Percentiles rank a stretch among this genome's conserved stretches.
phyloP scores from a whole-genome alignment of 2,113 vertebrate species.

The Cephalopterus ornatus region DNA sequence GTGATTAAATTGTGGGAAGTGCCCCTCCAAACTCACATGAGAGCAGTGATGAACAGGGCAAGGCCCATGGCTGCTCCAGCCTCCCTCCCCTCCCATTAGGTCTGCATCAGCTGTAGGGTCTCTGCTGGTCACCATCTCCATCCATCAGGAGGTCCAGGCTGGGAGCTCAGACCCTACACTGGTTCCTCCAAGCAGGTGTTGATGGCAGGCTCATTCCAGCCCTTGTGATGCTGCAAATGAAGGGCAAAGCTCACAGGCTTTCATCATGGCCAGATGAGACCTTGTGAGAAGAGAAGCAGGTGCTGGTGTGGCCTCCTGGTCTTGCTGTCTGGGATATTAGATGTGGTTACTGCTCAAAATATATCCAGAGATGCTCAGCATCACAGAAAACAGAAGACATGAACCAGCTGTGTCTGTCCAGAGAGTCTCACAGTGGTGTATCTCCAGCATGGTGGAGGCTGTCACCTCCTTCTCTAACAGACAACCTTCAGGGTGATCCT shows the following conservation, averaged over 20 bases:
- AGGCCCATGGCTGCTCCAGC: not conserved
- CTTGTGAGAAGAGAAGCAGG: not conserved
- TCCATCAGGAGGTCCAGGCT: not conserved
- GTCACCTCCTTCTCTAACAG: not conserved
- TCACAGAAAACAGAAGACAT: not conserved
- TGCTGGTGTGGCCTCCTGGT: not conserved
- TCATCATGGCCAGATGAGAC: not conserved
- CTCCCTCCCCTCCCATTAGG: not conserved
- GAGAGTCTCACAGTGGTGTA: rapidly evolving
- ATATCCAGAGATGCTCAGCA: not conserved
- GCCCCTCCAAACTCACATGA: not conserved
- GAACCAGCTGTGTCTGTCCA: not conserved
- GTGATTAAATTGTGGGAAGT: not conserved
- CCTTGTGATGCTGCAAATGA: rapidly evolving
- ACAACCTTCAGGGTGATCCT: not conserved
- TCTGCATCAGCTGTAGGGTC: not conserved
- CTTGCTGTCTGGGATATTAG: rapidly evolving
- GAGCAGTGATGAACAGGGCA: not conserved
- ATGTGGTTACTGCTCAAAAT: not conserved
- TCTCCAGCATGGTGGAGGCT: not conserved
- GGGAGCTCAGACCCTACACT: not conserved
- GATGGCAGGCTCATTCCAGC: not conserved
- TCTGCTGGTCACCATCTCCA: not conserved
- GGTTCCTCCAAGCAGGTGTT: not conserved
- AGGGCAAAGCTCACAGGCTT: not conserved